Evolutionary conservation across 2,113 vertebrate species (phyloP).

Genomic region (Cricetomys ansorgei): DNA sequence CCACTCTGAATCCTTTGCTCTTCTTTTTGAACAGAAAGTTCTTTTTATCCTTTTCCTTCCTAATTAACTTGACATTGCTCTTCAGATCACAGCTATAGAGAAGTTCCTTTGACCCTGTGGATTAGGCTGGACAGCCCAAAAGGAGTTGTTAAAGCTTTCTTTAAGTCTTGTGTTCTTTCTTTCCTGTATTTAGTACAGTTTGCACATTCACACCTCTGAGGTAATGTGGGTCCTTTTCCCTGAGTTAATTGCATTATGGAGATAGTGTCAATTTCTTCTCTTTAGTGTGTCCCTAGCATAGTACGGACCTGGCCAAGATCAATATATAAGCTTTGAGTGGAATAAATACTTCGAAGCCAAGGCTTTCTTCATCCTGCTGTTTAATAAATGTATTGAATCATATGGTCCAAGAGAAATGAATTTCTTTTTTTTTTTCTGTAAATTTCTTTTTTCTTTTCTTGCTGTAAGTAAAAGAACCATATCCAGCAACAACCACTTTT

Average conservation of each 20-base stretch:
- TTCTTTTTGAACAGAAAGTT: not conserved
- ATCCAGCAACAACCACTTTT: not conserved
- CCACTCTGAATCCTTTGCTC: not conserved
- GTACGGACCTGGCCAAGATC: not conserved
- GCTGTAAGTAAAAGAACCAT: not conserved
- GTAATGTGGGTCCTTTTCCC: not conserved
- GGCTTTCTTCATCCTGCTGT: not conserved
- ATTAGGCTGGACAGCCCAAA: not conserved
- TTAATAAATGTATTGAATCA: not conserved
- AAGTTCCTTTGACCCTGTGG: not conserved
- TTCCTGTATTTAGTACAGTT: not conserved
- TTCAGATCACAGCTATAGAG: not conserved
- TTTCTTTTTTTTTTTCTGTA: not conserved
- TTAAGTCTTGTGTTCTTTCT: not conserved
- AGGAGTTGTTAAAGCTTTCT: not conserved
- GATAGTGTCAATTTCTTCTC: not conserved
- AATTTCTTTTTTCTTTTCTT: not conserved
- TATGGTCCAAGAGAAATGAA: not conserved
- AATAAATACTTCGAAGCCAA: conserved; percentile 13
- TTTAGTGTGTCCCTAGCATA: not conserved
- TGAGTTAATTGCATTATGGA: not conserved
- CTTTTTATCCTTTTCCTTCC: not conserved
- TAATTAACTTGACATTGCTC: conserved; percentile 30
- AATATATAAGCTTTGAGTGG: not conserved
- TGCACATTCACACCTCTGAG: not conserved